Conservation (phyloP, 2,888 invertebrate species). For the Tetragnatha montana region DNA sequence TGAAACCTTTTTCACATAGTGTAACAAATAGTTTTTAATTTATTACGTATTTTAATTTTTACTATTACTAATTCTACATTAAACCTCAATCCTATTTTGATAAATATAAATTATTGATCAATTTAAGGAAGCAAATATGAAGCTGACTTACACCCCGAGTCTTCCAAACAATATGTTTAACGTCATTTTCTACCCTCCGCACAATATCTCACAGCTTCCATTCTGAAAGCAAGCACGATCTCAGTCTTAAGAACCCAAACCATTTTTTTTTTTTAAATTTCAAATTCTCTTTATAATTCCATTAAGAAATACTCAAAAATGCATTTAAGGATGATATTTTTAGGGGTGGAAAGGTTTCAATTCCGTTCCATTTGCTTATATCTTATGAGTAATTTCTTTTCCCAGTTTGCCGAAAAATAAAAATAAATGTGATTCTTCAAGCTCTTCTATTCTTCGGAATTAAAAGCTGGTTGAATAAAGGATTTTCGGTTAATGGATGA, state of each 20-base stretch:
- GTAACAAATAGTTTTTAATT: too few species aligned
- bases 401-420: neutral
- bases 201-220: neutral
- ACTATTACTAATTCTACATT: too few species aligned
- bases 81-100: too few species aligned
- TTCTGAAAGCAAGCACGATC: neutral
- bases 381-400: conserved; percentile 13
- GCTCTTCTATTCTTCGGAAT: neutral
- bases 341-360: neutral
- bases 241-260: neutral
- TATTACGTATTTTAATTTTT: too few species aligned
- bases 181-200: neutral
- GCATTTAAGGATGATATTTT: conserved; percentile 26
- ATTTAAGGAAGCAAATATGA: neutral
- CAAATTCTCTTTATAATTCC: conserved; percentile 33
- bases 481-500: neutral
- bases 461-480: neutral
- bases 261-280: neutral
- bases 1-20: too few species aligned
- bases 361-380: conserved; percentile 13
- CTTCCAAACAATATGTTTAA: neutral
- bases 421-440: neutral
- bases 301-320: conserved; percentile 40
- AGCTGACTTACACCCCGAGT: neutral
- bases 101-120: too few species aligned